Evolutionary conservation across 2,113 vertebrate species (phyloP), one percentile per base, ranked within the genome.

Genomic region (Haliaeetus leucogaster): DNA sequence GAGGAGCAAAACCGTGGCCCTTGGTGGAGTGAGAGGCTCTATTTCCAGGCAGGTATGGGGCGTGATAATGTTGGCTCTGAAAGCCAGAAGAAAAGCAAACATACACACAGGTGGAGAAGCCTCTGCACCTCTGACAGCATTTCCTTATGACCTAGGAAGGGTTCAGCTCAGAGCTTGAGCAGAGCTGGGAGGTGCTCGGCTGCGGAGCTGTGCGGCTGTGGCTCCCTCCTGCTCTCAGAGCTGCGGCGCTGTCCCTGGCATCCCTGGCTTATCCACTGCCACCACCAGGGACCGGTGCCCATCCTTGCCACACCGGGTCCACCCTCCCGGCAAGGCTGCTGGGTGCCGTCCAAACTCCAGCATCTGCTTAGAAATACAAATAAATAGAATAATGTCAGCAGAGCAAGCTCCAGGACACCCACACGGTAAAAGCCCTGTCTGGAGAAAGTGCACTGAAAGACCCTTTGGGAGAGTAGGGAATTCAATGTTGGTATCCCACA

Each of bases 131-230:
- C 17, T 83, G 63, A n/a, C 23, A 86, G 43, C 38, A 52, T 76
- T 80, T 89, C 19, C 45, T n/a, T 66, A 40, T 32, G 12, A 30
- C 29, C 32, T 68, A 47, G 42, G 52, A 79, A 86, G 56, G 26
- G 27, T 89, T 77, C 48, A 13, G 36, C 16, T 80, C 27, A 77
- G 40, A 83, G 59, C 55, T 63, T 13, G 77, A 17, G 40, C 6
- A 14, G 36, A 89, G n/a, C 32, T 77, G 48, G 38, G 73, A 84
- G 11, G 25, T 36, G 53, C 13, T 76, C 2, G 1, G 56, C 89
- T 76, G 53, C 4, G 4, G 27, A 34, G 42, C 23, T 1, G 2
- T 0, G 1, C 0, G 1, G 29, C 47, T 61, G 59, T 2, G 7
- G 48, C 29, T 86, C 58, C 1, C 0, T 63, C 53, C 67, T 59